phyloP scores from a whole-genome alignment of 1,140 invertebrate species.

The Anoplophora glabripennis region DNA sequence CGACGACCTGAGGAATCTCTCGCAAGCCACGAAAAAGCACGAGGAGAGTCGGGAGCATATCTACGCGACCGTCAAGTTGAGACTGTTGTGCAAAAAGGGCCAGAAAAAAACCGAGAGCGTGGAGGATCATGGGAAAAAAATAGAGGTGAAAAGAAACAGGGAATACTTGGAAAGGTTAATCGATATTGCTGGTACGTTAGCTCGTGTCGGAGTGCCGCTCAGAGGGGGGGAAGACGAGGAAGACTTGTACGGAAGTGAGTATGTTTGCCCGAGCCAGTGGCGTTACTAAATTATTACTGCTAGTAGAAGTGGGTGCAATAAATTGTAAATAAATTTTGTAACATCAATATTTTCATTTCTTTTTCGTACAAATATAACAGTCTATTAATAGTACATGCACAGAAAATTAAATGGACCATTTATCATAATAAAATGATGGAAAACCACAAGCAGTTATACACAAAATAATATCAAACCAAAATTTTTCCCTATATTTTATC shows the following conservation, averaged over 20 bases:
- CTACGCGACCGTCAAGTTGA: slow-evolving; percentile 6
- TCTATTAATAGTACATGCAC: too few species aligned
- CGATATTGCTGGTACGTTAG: slow-evolving; percentile 4
- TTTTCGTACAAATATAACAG: too few species aligned
- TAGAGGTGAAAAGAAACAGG: slow-evolving; percentile 4
- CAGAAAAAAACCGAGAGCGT: background rate
- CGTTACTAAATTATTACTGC: too few species aligned
- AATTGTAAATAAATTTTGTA: too few species aligned
- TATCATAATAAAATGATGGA: too few species aligned
- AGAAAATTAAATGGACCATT: too few species aligned
- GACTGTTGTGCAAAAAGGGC: background rate
- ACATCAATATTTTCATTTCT: too few species aligned
- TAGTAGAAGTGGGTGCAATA: too few species aligned
- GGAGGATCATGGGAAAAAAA: background rate
- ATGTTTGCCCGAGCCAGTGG: background rate
- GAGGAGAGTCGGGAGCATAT: slow-evolving; percentile 8
- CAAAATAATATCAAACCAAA: too few species aligned
- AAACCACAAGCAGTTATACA: too few species aligned
- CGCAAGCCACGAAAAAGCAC: slow-evolving; percentile 7
- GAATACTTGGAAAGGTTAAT: slow-evolving; percentile 5
- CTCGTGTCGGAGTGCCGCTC: background rate
- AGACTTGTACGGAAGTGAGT: slow-evolving; percentile 3
- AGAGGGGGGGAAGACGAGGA: background rate
- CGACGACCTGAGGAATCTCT: slow-evolving; percentile 11
- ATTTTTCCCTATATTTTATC: too few species aligned